Conservation (phyloP, 2,797 vertebrate genomes). For the Cichlasoma orientale region DNA sequence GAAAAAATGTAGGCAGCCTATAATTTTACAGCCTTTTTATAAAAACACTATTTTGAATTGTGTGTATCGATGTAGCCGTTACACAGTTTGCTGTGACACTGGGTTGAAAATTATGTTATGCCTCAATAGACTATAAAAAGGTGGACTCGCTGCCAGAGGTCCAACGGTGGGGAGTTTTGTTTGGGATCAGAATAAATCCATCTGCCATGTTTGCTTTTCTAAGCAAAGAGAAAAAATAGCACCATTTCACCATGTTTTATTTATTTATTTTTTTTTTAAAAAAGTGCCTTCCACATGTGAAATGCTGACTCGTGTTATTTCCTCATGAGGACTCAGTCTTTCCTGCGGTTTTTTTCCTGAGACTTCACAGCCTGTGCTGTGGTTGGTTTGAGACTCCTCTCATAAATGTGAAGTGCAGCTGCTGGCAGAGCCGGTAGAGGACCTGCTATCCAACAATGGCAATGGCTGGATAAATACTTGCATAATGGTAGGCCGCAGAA, state of each 20-base stretch:
- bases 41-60: too few relatives aligned
- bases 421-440: constrained; percentile 9
- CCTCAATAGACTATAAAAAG: background rate
- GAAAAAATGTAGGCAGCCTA: too few relatives aligned
- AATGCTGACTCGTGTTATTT: constrained; percentile 46
- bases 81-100: background rate
- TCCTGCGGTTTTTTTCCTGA: background rate
- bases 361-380: constrained; percentile 20
- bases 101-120: constrained; percentile 7
- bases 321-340: background rate
- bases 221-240: background rate
- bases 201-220: constrained; percentile 18
- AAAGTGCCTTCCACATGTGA: constrained; percentile 26
- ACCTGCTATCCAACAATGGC: constrained; percentile 21
- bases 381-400: constrained; percentile 8
- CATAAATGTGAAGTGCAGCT: constrained; percentile 26
- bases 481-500: constrained; percentile 30
- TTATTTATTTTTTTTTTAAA: constrained; percentile 8
- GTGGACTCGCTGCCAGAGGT: background rate
- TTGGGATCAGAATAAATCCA: constrained; percentile 8
- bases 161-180: background rate
- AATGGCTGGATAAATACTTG: constrained; percentile 45
- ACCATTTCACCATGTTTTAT: constrained; percentile 19
- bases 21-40: too few relatives aligned
- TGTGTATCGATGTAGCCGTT: too few relatives aligned